These are phyloP conservation scores for Lasiurus cinereus DNA, from an alignment of 2,113 vertebrate genomes.

Conservation along the genomic window DNA sequence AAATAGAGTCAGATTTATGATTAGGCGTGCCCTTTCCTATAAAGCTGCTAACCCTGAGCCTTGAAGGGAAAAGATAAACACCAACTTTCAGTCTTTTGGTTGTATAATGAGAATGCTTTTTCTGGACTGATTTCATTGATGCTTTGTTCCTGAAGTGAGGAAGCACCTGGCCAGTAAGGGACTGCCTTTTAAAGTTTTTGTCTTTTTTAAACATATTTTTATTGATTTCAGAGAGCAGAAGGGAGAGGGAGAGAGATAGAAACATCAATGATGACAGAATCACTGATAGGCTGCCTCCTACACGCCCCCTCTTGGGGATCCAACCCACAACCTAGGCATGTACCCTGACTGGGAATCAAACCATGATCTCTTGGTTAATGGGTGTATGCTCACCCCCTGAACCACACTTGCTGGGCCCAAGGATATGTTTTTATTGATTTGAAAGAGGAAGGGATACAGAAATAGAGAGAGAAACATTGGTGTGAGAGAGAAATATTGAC, in stretches of 20 bases:
- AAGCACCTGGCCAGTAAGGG: neutral
- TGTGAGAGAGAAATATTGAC: too few species aligned
- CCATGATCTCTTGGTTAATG: too few species aligned
- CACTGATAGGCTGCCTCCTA: neutral
- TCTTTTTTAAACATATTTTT: neutral
- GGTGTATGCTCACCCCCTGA: too few species aligned
- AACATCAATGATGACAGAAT: too few species aligned
- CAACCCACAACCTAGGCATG: neutral
- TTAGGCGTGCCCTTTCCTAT: neutral
- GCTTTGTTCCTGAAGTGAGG: neutral
- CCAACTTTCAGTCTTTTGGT: neutral
- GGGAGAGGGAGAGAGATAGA: too few species aligned
- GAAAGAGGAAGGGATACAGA: neutral
- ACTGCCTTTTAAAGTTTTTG: neutral
- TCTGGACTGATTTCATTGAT: neutral
- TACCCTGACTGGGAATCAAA: too few species aligned
- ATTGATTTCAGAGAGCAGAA: neutral
- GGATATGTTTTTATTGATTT: too few species aligned
- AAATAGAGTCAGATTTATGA: neutral
- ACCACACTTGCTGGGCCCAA: too few species aligned
- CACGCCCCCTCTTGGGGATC: neutral
- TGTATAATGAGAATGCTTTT: neutral
- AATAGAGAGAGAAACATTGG: too few species aligned
- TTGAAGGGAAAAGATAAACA: neutral
- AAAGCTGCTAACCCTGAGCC: neutral